Evolutionary conservation across 2,797 vertebrate genomes (phyloP), one percentile per base, ranked within the genome.

Genomic region (Takifugu rubripes): DNA sequence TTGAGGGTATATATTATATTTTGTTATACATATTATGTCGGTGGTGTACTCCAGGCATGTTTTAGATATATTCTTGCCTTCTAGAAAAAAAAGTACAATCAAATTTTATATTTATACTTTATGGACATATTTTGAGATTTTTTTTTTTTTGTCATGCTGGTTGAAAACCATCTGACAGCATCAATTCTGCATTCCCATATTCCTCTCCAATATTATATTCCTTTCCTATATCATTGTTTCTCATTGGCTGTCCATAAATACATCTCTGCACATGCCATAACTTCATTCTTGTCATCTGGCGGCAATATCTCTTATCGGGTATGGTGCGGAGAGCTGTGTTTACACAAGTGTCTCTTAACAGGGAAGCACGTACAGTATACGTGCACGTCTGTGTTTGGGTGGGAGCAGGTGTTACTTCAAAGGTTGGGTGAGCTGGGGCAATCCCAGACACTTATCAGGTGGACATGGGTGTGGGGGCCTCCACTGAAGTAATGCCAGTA

Each of bases 381-480:
- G 50, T 70, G 11, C 48, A 8, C 56, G 27, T 59, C 16, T 21
- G 49, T 53, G 0, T 60, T 47, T 6, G 27, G 48, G 52, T 48
- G 40, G 55, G 33, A 66, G 54, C 87, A 86, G 87, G 87, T 91
- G 88, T 81, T 59, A 77, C 87, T 87, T 89, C 87, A 89, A 87
- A 89, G 87, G 80, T 62, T 59, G 74, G 62, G 64, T 57, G 64
- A 52, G 47, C 17, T 25, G 75, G 75, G 66, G 60, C 70, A 77
- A 74, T 79, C 73, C 76, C 72, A 25, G 44, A 51, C 54, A 51
- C 43, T 71, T 70, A 74, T 82, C 68, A 60, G 67, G 58, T 59
- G 56, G 51, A 62, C 24, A 31, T 21, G 52, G 47, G 49, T 33
- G 52, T 62, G 47, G 50, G 49, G 67, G 40, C 36, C 36, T 46